Evolutionary conservation across 2,113 vertebrate species (phyloP), one percentile per base, ranked within the genome.

Genomic region (Variabilichromis moorii): DNA sequence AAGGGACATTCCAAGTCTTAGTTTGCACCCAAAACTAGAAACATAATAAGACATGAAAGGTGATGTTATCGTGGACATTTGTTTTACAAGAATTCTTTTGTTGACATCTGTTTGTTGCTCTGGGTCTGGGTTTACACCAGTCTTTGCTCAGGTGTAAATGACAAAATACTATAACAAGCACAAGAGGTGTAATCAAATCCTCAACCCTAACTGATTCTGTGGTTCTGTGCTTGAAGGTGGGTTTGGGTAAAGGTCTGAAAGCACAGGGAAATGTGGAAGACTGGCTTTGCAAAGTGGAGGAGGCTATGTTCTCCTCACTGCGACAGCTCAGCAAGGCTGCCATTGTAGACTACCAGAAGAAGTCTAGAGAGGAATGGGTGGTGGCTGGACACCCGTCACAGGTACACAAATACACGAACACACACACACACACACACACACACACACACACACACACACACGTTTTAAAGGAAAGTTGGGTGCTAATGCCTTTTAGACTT

Each of bases 241-340:
- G 84, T 86, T 90, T 98, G 80, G 96, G 96, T 4, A 97, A 97
- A 95, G 96, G 97, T 19, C 94, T 98, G 45, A 97, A 97, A 61
- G 97, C 97, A 50, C 91, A 96, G 92, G 97, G 97, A n/a, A 97
- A 97, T 31, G 97, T 97, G 81, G 97, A 98, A 87, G 96, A 97
- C 24, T 98, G 97, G 97, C 95, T 98, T 12, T 96, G 96, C 4
- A 97, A 97, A 86, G 97, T 98, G n/a, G 97, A 98, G 92, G 97
- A 97, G 89, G 96, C 95, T 24, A 98, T 97, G 96, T 97, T 97
- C 90, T 83, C 80, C 2, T 97, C 97, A 50, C 92, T 97, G 57
- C 94, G 92, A 3, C 95, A 94, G n/a, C 94, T 97, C 24, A 97
- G 96, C 91, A 97, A 97, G 89, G 96, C 95, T 3, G 95, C 97